phyloP scores from a whole-genome alignment of 2,113 vertebrate species.

The Etheostoma cragini region DNA sequence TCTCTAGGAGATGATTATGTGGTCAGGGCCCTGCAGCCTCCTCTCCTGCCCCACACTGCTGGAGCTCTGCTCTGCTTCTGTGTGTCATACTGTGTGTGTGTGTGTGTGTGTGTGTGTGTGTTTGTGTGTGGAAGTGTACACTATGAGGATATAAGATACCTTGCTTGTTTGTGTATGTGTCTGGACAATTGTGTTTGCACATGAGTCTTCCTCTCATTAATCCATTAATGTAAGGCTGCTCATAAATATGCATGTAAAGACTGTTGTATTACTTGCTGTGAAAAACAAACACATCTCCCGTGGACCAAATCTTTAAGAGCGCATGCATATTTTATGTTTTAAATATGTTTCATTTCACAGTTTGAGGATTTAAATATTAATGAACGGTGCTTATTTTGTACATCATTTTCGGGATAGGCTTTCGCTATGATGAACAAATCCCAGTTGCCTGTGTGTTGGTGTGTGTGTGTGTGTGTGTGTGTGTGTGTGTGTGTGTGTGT shows the following conservation, averaged over 20 bases:
- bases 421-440: conserved; percentile 46
- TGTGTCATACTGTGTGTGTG: conserved; percentile 37
- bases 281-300: conserved; percentile 11
- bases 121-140: conserved; percentile 24
- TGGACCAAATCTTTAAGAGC: conserved; percentile 29
- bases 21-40: conserved; percentile 76
- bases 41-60: conserved; percentile 71
- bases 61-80: conserved; percentile 60
- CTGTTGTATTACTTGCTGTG: not conserved
- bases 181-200: conserved; percentile 6
- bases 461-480: conserved; percentile 26
- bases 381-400: conserved; percentile 36
- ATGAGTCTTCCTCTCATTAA: conserved; percentile 17
- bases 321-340: conserved; percentile 46
- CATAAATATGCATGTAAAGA: conserved; percentile 57
- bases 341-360: conserved; percentile 52
- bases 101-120: conserved; percentile 31
- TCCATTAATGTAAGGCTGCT: conserved; percentile 33
- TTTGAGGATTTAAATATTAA: conserved; percentile 47
- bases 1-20: conserved; percentile 82
- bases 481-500: conserved; percentile 27
- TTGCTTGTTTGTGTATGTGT: conserved; percentile 34
- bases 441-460: not conserved
- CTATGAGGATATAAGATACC: conserved; percentile 35
- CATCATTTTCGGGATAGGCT: conserved; percentile 36